Conservation (phyloP, 1,140 invertebrate genomes). For the Glomeris maerens region DNA sequence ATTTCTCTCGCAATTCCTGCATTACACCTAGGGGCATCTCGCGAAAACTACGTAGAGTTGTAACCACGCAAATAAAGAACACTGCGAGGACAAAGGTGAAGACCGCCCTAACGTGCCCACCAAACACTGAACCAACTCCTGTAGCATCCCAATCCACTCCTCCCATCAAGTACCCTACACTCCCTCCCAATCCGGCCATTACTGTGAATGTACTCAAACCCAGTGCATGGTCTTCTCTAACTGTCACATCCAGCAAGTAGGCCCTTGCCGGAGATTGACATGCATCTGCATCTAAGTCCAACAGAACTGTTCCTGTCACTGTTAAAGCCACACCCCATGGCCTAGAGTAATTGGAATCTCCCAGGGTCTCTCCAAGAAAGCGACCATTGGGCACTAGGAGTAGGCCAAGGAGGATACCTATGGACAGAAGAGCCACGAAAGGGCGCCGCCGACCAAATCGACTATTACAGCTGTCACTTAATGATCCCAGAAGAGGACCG, state of each 20-base stretch:
- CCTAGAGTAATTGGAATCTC: slow-evolving; percentile 46
- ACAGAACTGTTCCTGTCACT: slow-evolving; percentile 75
- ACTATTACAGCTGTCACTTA: slow-evolving; percentile 74
- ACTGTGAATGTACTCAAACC: slow-evolving; percentile 89
- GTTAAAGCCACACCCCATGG: slow-evolving; percentile 84
- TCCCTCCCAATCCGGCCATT: slow-evolving; percentile 89
- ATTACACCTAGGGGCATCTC: slow-evolving; percentile 64
- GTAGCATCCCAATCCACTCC: slow-evolving; percentile 87
- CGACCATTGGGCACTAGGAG: slow-evolving; percentile 84
- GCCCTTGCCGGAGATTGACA: slow-evolving; percentile 86
- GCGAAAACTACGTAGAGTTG: slow-evolving; percentile 69
- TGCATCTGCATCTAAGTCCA: slow-evolving; percentile 92
- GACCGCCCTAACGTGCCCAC: slow-evolving; percentile 76
- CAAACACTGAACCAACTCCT: slow-evolving; percentile 53
- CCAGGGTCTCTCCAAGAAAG: slow-evolving; percentile 58
- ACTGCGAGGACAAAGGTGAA: slow-evolving; percentile 77
- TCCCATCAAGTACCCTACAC: slow-evolving; percentile 81
- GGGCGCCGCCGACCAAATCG: slow-evolving; percentile 69
- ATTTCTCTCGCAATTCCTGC: too few species aligned
- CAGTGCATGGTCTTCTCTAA: slow-evolving; percentile 81
- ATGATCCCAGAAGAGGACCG: slow-evolving; percentile 76
- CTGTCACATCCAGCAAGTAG: slow-evolving; percentile 79
- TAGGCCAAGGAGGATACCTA: slow-evolving; percentile 74
- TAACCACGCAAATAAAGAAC: slow-evolving; percentile 61
- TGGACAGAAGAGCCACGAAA: slow-evolving; percentile 74